A percentile compares a stretch with the other conserved stretches of the same genome.
phyloP scores from a whole-genome alignment of 2,113 vertebrate genomes.

The Sturnus vulgaris region DNA sequence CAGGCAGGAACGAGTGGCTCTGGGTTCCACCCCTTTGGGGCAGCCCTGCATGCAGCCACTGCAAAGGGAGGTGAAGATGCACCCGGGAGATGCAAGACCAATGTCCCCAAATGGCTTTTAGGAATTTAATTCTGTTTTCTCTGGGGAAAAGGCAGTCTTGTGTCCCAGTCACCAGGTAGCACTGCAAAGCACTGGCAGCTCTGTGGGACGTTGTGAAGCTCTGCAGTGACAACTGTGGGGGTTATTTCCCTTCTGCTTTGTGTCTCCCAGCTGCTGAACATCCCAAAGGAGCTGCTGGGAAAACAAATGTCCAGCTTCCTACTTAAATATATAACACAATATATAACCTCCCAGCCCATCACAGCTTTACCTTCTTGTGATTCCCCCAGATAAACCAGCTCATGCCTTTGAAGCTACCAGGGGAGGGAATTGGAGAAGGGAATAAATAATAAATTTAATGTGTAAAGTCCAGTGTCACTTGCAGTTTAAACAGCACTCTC shows the following conservation, averaged over 20 bases:
- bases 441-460: neutral
- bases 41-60: neutral
- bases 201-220: neutral
- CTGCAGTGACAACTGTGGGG: neutral
- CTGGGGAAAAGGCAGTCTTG: neutral
- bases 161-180: no score
- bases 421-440: neutral
- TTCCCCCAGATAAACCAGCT: neutral
- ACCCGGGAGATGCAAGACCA: neutral
- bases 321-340: neutral
- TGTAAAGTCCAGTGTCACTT: neutral
- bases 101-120: neutral
- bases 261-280: accelerated
- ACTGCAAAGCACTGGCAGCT: neutral
- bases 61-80: neutral
- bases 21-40: neutral
- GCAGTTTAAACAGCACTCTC: neutral
- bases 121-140: neutral
- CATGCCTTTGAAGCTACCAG: accelerated
- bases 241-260: neutral
- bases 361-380: neutral
- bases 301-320: neutral
- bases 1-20: neutral
- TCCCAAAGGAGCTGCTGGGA: neutral
- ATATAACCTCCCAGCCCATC: neutral